These are phyloP conservation scores for Anhinga rufa DNA, from an alignment of 2,113 vertebrate species.

Conservation along the genomic window DNA sequence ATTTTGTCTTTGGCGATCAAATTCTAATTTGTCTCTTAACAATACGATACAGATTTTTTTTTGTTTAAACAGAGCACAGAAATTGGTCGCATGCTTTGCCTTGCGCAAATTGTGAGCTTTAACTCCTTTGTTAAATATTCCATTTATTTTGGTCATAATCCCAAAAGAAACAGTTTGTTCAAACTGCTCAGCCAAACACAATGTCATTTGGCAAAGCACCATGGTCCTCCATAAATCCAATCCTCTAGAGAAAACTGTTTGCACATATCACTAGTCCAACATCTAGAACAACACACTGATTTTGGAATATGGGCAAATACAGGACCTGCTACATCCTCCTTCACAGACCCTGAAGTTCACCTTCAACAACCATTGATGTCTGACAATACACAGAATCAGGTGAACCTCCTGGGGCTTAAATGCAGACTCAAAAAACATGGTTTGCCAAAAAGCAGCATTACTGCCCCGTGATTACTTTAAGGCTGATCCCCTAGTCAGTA, in stretches of 20 bases:
- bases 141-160: constrained; percentile 37
- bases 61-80: not conserved
- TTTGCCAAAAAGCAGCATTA: not conserved
- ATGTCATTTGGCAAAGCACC: constrained; percentile 4
- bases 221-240: not conserved
- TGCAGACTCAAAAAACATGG: not conserved
- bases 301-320: not conserved
- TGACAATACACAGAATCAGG: not conserved
- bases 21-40: not conserved
- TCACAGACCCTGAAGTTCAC: not conserved
- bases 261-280: not conserved
- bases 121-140: constrained; percentile 29
- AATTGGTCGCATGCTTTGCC: not conserved
- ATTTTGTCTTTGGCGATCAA: not conserved
- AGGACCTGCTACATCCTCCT: not conserved
- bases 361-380: not conserved
- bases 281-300: not conserved
- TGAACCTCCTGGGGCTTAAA: not conserved
- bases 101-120: not conserved
- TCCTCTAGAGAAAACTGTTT: not conserved
- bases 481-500: not conserved
- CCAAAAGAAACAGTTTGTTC: constrained; percentile 29
- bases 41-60: not conserved
- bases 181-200: constrained; percentile 32
- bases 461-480: not conserved